Evolutionary conservation across 2,888 invertebrate species (phyloP).

Genomic region (Leptothorax acervorum): DNA sequence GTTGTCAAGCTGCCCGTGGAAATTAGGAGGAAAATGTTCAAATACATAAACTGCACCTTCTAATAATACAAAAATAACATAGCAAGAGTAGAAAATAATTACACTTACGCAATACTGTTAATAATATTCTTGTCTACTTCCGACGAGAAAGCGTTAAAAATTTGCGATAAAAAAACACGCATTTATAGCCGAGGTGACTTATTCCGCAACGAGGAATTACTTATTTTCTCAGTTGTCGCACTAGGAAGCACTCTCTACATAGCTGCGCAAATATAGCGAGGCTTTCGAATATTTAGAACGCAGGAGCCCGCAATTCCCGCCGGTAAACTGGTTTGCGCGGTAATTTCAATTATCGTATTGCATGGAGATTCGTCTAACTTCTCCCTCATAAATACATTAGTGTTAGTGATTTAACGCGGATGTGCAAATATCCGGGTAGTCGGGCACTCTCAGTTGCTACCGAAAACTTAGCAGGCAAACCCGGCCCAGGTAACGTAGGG

Average conservation of each 20-base stretch:
- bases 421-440: constrained; percentile 56
- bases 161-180: background rate
- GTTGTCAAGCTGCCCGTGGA: background rate
- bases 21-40: background rate
- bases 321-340: constrained; percentile 55
- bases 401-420: constrained; percentile 56
- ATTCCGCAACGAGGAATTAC: constrained; percentile 10
- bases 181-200: background rate
- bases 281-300: constrained; percentile 54
- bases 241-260: background rate
- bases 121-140: background rate
- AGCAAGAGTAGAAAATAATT: background rate
- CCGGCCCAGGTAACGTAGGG: constrained; percentile 33
- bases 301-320: constrained; percentile 52
- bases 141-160: background rate
- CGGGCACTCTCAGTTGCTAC: constrained; percentile 48
- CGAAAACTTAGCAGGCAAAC: constrained; percentile 49
- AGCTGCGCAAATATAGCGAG: constrained; percentile 39
- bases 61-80: background rate
- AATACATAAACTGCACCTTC: background rate
- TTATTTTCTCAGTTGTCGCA: constrained; percentile 19
- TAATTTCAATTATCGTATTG: constrained; percentile 57
- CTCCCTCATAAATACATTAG: constrained; percentile 56
- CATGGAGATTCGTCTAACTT: constrained; percentile 56
- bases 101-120: background rate